A percentile compares a stretch with the other conserved stretches of the same genome.
These are phyloP conservation scores for Hypselothyrea guttata DNA, from an alignment of 2,888 invertebrate genomes.

Conservation along the genomic window DNA sequence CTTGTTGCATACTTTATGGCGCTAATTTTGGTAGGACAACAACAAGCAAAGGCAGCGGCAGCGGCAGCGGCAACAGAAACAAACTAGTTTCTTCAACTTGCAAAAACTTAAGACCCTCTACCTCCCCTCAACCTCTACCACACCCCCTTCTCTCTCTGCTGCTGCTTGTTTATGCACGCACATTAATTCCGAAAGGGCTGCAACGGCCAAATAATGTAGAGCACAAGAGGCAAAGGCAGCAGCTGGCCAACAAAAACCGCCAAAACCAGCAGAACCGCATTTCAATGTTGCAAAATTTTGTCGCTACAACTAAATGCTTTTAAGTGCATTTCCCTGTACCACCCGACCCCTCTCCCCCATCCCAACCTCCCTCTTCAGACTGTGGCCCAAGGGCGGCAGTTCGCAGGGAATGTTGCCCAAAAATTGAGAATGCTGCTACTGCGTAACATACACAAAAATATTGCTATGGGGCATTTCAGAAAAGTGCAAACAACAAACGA, in stretches of 20 bases:
- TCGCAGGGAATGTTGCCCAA: constrained; percentile 10
- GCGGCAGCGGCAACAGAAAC: constrained; percentile 4
- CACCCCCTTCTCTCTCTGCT: constrained; percentile 11
- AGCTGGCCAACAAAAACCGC: constrained; percentile 7
- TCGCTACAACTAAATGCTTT: constrained; percentile 76
- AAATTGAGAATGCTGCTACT: constrained; percentile 7
- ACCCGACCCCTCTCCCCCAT: not conserved
- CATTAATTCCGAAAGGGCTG: constrained; percentile 67
- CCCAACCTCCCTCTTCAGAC: constrained; percentile 3
- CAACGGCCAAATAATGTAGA: constrained; percentile 27
- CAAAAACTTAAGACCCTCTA: constrained; percentile 48
- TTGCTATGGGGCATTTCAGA: constrained; percentile 22
- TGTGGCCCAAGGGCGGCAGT: not conserved
- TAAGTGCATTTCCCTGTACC: constrained; percentile 70
- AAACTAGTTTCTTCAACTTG: constrained; percentile 39
- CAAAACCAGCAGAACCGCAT: constrained; percentile 59
- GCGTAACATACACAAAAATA: constrained; percentile 27
- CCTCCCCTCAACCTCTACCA: constrained; percentile 8
- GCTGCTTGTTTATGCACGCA: constrained; percentile 69
- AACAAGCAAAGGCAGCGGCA: not conserved
- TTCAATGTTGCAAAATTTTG: constrained; percentile 66
- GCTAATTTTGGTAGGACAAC: constrained; percentile 65
- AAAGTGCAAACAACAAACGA: constrained; percentile 18
- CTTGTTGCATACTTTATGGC: constrained; percentile 75
- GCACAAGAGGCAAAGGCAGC: not conserved